These are phyloP conservation scores for Chouioia cunea DNA, from an alignment of 2,888 invertebrate genomes.

Conservation along the genomic window DNA sequence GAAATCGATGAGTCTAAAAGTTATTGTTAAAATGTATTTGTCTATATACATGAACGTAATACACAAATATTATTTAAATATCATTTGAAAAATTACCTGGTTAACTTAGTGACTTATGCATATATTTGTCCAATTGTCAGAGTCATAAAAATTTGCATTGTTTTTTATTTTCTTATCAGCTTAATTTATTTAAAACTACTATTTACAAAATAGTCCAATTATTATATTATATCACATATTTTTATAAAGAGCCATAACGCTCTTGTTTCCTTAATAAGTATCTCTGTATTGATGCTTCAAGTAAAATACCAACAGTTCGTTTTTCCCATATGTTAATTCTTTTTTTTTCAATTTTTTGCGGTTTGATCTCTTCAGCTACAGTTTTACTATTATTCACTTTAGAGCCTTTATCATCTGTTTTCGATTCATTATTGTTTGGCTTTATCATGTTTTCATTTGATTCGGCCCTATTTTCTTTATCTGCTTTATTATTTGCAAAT, in stretches of 20 bases:
- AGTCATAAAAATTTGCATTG: too few species aligned
- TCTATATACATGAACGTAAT: too few species aligned
- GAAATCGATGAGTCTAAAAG: too few species aligned
- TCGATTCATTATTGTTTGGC: slow-evolving; percentile 22
- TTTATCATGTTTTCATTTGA: slow-evolving; percentile 10
- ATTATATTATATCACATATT: not conserved
- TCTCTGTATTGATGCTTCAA: slow-evolving; percentile 81
- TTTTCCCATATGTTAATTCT: slow-evolving; percentile 86
- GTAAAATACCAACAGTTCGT: slow-evolving; percentile 83
- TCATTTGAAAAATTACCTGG: too few species aligned
- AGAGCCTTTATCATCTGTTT: slow-evolving; percentile 36
- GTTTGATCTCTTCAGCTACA: slow-evolving; percentile 51
- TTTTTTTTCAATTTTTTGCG: slow-evolving; percentile 43
- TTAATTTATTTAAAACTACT: too few species aligned
- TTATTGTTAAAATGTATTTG: too few species aligned
- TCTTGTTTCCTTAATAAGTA: slow-evolving; percentile 81
- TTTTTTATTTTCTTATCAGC: too few species aligned
- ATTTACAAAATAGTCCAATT: too few species aligned
- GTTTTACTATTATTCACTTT: slow-evolving; percentile 36
- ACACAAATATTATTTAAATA: too few species aligned
- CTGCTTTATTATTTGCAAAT: slow-evolving; percentile 29
- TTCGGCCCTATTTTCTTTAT: slow-evolving; percentile 39
- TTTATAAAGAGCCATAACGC: slow-evolving; percentile 58
- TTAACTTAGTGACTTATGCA: too few species aligned
- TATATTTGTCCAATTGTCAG: too few species aligned